Percentiles rank a stretch among this genome's conserved stretches.
Evolutionary conservation across 2,113 vertebrate species (phyloP).

Genomic region (Isurus oxyrinchus): DNA sequence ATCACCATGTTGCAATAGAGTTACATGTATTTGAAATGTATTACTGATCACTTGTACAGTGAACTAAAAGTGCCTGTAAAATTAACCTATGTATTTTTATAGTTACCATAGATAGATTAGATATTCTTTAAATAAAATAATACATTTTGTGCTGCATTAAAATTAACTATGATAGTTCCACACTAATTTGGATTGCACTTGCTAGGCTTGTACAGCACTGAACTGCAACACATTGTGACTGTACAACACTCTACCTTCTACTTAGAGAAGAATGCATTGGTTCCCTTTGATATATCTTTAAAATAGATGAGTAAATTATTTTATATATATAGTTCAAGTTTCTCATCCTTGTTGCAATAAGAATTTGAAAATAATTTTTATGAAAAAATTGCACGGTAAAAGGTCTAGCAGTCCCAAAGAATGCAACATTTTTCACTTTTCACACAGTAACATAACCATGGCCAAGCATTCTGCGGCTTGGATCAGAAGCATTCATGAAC

Average conservation of each 20-base stretch:
- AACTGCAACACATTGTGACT: background rate
- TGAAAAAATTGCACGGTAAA: background rate
- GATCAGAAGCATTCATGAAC: background rate
- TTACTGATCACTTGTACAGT: background rate
- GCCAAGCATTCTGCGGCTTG: background rate
- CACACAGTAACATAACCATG: background rate
- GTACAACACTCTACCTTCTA: background rate
- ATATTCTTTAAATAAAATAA: background rate
- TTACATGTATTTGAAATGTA: background rate
- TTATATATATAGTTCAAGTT: background rate
- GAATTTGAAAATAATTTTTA: background rate
- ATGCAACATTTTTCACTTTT: constrained; percentile 11
- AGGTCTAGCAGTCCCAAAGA: background rate
- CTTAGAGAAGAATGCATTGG: background rate
- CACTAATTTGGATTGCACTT: background rate
- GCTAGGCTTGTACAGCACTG: background rate
- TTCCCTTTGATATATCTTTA: background rate
- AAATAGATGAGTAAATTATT: background rate
- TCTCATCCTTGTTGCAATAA: background rate
- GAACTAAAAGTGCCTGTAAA: background rate
- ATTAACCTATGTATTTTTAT: background rate
- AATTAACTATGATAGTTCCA: background rate
- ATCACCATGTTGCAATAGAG: background rate
- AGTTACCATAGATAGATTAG: background rate
- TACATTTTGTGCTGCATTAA: background rate